Evolutionary conservation across 2,888 invertebrate species (phyloP), one percentile per base, ranked within the genome.

Genomic region (Seladonia tumulorum): DNA sequence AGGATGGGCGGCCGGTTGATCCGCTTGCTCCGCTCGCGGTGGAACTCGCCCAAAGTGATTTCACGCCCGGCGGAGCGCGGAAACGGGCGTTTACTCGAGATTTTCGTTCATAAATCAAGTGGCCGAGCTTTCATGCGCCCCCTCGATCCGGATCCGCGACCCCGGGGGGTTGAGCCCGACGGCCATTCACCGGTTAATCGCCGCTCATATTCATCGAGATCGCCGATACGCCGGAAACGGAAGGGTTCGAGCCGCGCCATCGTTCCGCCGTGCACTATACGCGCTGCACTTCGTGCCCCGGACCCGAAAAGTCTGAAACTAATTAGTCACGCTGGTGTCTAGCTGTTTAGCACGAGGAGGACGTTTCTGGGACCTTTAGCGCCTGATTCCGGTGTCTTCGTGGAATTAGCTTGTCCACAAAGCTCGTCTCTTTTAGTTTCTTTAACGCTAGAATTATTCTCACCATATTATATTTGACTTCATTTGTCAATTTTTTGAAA

Each of bases 61-160:
- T 94, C 93, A 94, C 92, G 94, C 92, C 92, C 91, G 88, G 87
- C 86, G 91, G 88, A 93, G 92, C 92, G 89, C 87, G 87, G 90
- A 90, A 92, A 91, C 92, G 91, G 81, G 78, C 89, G 82, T 88
- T 90, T 89, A 89, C 89, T 90, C 90, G 90, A 91, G 93, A 93
- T 93, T 93, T 88, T 92, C 90, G 87, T 90, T 87, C 90, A 90
- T 92, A 92, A 92, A 93, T 93, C 92, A 90, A 87, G 83, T 79
- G 81, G 72, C 60, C 60, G 22, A 81, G 79, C 74, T 81, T 79
- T 81, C 76, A 75, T 63, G 47, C 82, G 25, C 16, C 81, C 85
- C 81, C 76, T 39, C 60, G 47, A 18, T 42, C 42, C 68, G 68
- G 66, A 68, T 63, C 75, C 63, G n/a, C 63, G 63, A 72, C 76